Evolutionary conservation across 2,113 vertebrate species (phyloP).

Genomic region (Burhinus bistriatus): DNA sequence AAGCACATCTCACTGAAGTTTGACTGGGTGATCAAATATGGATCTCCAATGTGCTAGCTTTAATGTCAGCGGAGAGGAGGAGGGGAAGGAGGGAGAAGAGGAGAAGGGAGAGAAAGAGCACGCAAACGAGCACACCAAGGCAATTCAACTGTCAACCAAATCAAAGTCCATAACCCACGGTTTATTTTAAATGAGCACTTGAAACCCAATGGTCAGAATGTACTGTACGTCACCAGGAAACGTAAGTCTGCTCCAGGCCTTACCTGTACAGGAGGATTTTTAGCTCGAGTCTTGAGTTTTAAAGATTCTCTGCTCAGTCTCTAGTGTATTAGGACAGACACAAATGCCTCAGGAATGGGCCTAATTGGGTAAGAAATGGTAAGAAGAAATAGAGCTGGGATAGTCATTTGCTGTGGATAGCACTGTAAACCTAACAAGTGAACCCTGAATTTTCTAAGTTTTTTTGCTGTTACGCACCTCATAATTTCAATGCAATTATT

Average conservation of each 20-base stretch:
- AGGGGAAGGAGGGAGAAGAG: neutral
- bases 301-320: neutral
- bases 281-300: neutral
- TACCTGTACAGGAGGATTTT: neutral
- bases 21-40: neutral
- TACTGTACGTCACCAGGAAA: neutral
- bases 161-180: neutral
- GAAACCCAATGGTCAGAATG: neutral
- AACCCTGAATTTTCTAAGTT: neutral
- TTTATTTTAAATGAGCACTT: neutral
- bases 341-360: neutral
- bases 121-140: accelerated
- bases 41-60: neutral
- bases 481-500: neutral
- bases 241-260: neutral
- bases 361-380: neutral
- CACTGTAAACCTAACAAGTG: neutral
- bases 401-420: neutral
- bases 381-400: neutral
- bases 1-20: neutral
- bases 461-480: neutral
- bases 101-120: neutral
- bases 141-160: neutral
- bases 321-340: neutral
- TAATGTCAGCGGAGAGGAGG: neutral